Evolutionary conservation across 2,113 vertebrate species (phyloP).

Genomic region (Vidua chalybeata): DNA sequence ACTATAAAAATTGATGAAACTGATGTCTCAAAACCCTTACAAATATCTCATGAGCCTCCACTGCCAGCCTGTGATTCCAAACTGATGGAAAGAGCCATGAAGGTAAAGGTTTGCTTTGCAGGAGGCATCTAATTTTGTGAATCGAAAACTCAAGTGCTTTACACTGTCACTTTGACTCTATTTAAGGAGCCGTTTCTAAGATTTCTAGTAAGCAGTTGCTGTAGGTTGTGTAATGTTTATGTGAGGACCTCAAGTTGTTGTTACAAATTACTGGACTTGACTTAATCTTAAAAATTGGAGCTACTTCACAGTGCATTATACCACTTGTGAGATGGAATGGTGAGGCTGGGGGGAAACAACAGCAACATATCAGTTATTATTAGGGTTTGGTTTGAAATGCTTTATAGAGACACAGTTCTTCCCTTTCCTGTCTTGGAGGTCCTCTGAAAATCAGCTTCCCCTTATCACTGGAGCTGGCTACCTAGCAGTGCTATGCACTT

Average conservation of each 20-base stretch:
- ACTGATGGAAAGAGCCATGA: constrained; percentile 96
- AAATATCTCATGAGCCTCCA: constrained; percentile 97
- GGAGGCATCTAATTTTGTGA: not conserved
- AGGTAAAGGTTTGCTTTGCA: constrained; percentile 75
- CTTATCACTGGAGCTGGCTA: not conserved
- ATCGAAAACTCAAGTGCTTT: not conserved
- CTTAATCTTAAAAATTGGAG: not conserved
- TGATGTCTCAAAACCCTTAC: constrained; percentile 95
- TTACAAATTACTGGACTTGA: not conserved
- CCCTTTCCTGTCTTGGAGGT: not conserved
- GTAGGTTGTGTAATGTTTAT: not conserved
- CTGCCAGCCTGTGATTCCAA: constrained; percentile 93
- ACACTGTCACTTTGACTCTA: not conserved
- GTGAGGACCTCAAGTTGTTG: not conserved
- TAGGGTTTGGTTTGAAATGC: not conserved
- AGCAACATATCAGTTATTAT: not conserved
- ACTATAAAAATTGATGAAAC: constrained; percentile 95
- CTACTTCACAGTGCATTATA: not conserved
- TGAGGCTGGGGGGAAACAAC: not conserved
- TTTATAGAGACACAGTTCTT: not conserved
- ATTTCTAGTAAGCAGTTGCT: not conserved
- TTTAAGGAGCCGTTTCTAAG: not conserved
- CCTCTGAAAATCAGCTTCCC: not conserved
- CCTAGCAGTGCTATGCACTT: not conserved
- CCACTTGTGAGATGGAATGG: not conserved